Evolutionary conservation across 2,113 vertebrate genomes (phyloP), one percentile per base, ranked within the genome.

Genomic region (Scortum barcoo): DNA sequence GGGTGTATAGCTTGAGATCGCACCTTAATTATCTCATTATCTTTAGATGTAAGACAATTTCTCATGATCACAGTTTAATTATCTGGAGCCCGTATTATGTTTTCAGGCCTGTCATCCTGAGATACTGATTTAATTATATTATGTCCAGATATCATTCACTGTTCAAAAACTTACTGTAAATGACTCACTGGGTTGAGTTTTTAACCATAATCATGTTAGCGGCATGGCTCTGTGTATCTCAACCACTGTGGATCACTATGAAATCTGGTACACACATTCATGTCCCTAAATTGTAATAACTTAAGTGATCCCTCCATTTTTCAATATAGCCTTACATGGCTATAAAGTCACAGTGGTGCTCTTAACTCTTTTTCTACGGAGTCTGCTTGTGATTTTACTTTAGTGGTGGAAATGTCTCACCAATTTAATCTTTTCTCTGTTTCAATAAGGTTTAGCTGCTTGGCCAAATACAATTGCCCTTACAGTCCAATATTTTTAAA

Each of bases 11-110:
- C 57, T 84, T 63, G 46, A 80, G 73, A 71, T 76, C 17, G 48
- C 38, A 22, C 28, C 38, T 62, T 88, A 69, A 90, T 84, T 76
- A 62, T 79, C 66, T 86, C 50, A 60, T 76, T 71, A 84, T 81
- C 38, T 84, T 80, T 80, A 56, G 51, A 73, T 79, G 67, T 70
- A 40, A 73, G 30, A 30, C 66, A 74, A 72, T 83, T 72, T 84
- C 33, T 85, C 54, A n/a, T 70, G 51, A 84, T 88, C 17, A 54
- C 54, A 73, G 14, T 42, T 80, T 71, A 38, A 82, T 84, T 79
- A 75, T 65, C 58, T 50, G 20, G 24, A 73, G 40, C 53, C 71
- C 28, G 46, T 54, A 51, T 70, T 50, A 36, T 11, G 13, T 71
- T 71, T 78, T 30, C 22, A 54, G 62, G 58, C 56, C 16, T 61